Percentiles rank a stretch among this genome's conserved stretches.
These are phyloP conservation scores for Spialia ferax DNA, from an alignment of 2,888 invertebrate genomes.

Conservation along the genomic window DNA sequence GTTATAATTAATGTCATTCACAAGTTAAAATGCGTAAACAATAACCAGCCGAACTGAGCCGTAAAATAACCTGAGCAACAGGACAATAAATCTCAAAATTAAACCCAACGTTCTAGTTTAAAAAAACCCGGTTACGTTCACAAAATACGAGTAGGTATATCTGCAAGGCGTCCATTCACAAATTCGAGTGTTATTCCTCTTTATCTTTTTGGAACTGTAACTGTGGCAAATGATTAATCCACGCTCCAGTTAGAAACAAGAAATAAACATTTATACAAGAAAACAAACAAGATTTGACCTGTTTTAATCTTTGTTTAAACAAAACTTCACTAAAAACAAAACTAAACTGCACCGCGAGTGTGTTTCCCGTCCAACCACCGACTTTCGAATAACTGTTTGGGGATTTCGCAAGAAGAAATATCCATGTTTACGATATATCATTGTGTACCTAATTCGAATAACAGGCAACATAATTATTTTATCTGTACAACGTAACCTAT, in stretches of 20 bases:
- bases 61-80: background rate
- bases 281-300: conserved; percentile 34
- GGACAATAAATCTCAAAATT: conserved; percentile 12
- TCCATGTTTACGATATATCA: conserved; percentile 3
- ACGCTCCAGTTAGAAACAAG: conserved; percentile 37
- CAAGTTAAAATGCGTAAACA: background rate
- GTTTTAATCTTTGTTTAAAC: conserved; percentile 36
- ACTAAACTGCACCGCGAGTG: background rate
- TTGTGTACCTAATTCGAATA: conserved; percentile 9
- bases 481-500: too few species aligned
- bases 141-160: conserved; percentile 5
- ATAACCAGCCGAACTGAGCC: background rate
- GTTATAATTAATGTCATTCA: background rate
- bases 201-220: conserved; percentile 20
- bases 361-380: conserved; percentile 3
- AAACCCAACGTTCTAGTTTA: conserved; percentile 12
- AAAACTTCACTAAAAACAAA: conserved; percentile 26
- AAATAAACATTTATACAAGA: conserved; percentile 38
- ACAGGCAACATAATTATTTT: background rate
- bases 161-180: conserved; percentile 21
- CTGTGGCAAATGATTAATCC: conserved; percentile 30
- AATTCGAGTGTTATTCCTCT: conserved; percentile 19
- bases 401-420: conserved; percentile 3
- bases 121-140: background rate
- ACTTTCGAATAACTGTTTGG: background rate